phyloP scores from a whole-genome alignment of 2,113 vertebrate species.

The Nipponia nippon region DNA sequence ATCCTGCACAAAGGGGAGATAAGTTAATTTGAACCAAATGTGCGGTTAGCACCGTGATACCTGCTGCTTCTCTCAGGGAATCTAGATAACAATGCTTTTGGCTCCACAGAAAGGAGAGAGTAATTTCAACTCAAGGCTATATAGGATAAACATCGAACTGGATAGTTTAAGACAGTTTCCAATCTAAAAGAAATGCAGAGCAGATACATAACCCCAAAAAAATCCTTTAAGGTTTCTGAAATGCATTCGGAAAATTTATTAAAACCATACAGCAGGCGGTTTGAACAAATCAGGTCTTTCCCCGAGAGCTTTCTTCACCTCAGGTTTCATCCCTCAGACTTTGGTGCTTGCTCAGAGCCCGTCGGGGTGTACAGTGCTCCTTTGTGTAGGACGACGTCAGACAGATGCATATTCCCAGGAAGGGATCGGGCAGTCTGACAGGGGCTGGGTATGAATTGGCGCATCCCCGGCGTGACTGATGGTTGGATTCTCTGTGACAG shows the following conservation, averaged over 20 bases:
- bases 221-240: slow-evolving; percentile 21
- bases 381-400: background rate
- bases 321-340: background rate
- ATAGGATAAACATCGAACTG: background rate
- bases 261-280: slow-evolving; percentile 11
- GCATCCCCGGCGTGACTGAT: background rate
- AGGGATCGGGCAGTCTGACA: background rate
- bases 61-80: slow-evolving; percentile 6
- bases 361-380: background rate
- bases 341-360: background rate
- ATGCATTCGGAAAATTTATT: slow-evolving; percentile 31
- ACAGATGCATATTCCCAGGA: background rate
- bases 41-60: background rate
- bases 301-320: background rate
- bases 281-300: slow-evolving; percentile 17
- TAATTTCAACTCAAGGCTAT: background rate
- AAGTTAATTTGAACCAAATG: slow-evolving; percentile 51
- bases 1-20: background rate
- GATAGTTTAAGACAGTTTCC: background rate
- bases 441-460: background rate
- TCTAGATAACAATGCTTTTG: background rate
- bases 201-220: background rate
- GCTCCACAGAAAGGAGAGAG: background rate
- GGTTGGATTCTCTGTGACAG: background rate
- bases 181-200: background rate